Conservation (phyloP, 2,888 invertebrate species). For the Nomada flava region DNA sequence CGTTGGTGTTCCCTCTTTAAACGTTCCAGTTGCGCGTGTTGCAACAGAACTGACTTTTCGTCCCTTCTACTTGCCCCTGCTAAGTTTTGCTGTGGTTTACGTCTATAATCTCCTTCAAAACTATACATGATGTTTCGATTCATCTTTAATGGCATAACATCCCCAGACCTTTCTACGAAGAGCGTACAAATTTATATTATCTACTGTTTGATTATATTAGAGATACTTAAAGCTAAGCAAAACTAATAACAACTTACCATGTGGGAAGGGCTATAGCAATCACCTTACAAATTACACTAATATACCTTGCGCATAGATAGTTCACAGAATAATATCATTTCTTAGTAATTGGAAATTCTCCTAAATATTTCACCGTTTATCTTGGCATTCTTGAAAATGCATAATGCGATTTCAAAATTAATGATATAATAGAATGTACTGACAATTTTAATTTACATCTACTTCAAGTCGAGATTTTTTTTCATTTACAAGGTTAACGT, state of each 20-base stretch:
- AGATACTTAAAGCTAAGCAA: not conserved
- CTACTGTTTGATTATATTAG: not conserved
- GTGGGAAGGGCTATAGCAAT: not conserved
- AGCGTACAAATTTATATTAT: not conserved
- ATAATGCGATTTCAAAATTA: conserved; percentile 9
- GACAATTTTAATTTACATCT: conserved; percentile 30
- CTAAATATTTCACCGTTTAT: not conserved
- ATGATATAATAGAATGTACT: conserved; percentile 27
- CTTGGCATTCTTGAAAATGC: not conserved
- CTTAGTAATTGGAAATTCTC: not conserved
- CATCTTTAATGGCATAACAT: conserved; percentile 40
- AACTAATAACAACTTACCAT: conserved; percentile 23
- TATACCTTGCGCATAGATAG: conserved; percentile 25
- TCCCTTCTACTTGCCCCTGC: conserved; percentile 93
- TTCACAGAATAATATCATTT: conserved; percentile 31
- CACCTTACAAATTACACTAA: conserved; percentile 1
- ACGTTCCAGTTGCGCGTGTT: conserved; percentile 93
- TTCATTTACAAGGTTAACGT: conserved; percentile 42
- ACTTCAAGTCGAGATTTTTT: not conserved
- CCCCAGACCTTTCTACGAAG: conserved; percentile 22
- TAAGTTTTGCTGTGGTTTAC: conserved; percentile 94
- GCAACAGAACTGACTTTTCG: conserved; percentile 89
- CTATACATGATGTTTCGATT: conserved; percentile 85
- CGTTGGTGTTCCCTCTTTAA: conserved; percentile 94
- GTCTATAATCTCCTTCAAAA: conserved; percentile 96